Evolutionary conservation across 2,113 vertebrate species (phyloP), one percentile per base, ranked within the genome.

Genomic region (Paedocypris sp.): DNA sequence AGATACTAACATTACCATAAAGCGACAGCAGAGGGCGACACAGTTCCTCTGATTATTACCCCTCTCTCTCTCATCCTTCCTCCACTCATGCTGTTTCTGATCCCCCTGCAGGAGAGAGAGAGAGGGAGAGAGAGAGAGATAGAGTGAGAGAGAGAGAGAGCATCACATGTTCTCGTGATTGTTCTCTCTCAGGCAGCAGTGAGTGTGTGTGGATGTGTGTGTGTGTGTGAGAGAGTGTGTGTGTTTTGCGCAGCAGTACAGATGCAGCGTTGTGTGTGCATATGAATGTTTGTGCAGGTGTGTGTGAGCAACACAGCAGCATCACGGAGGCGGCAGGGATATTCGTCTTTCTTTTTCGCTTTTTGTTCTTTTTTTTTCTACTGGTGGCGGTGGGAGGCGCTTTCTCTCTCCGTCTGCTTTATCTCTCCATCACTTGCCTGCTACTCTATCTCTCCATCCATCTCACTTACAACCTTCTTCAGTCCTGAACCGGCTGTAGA

Each of bases 301-400:
- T 31, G 38, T 28, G 35, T 15, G 62, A 23, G 28, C 66, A 73
- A 75, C 70, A 72, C 72, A 77, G 77, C 79, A 78, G 72, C 22
- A 82, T 72, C 50, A 83, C 76, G 83, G 85, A 86, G 76, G 75
- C 77, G 79, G 75, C 79, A 62, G 79, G 81, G 82, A 70, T 87
- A 80, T 84, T 86, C 71, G 78, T 75, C 61, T 84, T 85, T 78
- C 74, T 85, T 75, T 84, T 84, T 74, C 79, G 80, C 71, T 85
- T 83, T 79, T 77, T 83, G 68, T 86, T 86, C 79, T 84, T 84
- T 74, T 82, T 84, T 73, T 81, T 85, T 73, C 82, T 87, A 77
- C 84, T 87, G 69, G 81, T 75, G 73, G 72, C 81, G 71, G 80
- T 85, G 75, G 84, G 82, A 80, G 85, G 82, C 66, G 79, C 83